A percentile compares a stretch with the other conserved stretches of the same genome.
phyloP scores from a whole-genome alignment of 2,113 vertebrate genomes.

The Spizaetus ornatus region DNA sequence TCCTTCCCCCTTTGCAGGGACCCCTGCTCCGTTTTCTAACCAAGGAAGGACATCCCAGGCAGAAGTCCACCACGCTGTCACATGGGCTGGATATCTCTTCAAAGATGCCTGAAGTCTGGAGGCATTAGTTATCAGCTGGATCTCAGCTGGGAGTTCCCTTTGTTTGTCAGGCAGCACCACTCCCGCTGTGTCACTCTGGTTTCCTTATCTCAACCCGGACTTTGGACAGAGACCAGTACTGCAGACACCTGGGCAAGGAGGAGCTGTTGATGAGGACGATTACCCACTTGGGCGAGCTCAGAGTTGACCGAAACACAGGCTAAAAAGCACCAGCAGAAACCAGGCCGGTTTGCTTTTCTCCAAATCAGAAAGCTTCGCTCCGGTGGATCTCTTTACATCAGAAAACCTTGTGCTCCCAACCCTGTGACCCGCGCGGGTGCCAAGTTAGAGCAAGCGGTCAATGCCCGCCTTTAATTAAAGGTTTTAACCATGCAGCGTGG shows the following conservation, averaged over 20 bases:
- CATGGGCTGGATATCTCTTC: background rate
- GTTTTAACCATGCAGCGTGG: background rate
- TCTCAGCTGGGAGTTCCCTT: background rate
- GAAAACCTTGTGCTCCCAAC: background rate
- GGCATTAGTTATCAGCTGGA: background rate
- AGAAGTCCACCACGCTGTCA: accelerated
- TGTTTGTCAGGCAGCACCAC: constrained; percentile 2
- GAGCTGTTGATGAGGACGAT: background rate
- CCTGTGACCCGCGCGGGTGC: background rate
- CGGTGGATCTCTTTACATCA: background rate
- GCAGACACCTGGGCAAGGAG: background rate
- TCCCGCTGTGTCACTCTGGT: background rate
- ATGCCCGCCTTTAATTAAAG: background rate
- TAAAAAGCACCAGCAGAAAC: background rate
- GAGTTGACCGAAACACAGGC: background rate
- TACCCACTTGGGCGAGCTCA: accelerated
- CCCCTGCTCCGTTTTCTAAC: background rate
- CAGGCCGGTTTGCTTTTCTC: background rate
- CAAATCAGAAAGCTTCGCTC: background rate
- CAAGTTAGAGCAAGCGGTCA: background rate
- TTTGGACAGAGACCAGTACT: background rate
- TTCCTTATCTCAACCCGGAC: background rate
- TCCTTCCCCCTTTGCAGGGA: background rate
- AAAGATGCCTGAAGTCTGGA: background rate
- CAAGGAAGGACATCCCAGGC: background rate